phyloP scores from a whole-genome alignment of 2,888 invertebrate genomes.

The Dichetophora obliterata region DNA sequence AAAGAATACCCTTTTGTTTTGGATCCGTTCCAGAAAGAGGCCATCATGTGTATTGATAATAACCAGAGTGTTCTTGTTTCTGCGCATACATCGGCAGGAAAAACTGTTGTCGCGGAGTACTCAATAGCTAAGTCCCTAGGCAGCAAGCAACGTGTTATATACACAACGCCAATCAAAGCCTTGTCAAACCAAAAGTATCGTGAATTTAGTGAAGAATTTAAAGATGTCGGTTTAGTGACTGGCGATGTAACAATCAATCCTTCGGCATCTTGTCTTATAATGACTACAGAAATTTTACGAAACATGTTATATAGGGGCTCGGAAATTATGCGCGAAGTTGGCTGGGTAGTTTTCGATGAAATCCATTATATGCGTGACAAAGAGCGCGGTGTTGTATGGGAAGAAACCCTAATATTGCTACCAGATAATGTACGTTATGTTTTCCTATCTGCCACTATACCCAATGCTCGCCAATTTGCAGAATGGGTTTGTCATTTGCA shows the following conservation, averaged over 20 bases:
- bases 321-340: slow-evolving; percentile 98
- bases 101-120: slow-evolving; percentile 98
- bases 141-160: slow-evolving; percentile 97
- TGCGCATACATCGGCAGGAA: slow-evolving; percentile 99
- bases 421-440: slow-evolving; percentile 99
- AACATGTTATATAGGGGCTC: slow-evolving; percentile 99
- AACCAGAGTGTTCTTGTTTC: slow-evolving; percentile 98
- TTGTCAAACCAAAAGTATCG: slow-evolving; percentile 99
- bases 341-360: slow-evolving; percentile 99
- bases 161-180: slow-evolving; percentile 99
- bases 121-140: slow-evolving; percentile 95
- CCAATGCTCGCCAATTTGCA: slow-evolving; percentile 96
- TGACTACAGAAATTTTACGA: slow-evolving; percentile 99
- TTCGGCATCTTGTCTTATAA: slow-evolving; percentile 96
- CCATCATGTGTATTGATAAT: slow-evolving; percentile 96
- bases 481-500: slow-evolving; percentile 96
- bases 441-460: slow-evolving; percentile 98
- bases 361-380: slow-evolving; percentile 99
- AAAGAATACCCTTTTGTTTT: slow-evolving; percentile 94
- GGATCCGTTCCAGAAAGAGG: slow-evolving; percentile 98
- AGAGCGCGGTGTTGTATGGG: slow-evolving; percentile 98
- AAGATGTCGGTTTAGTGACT: slow-evolving; percentile 97
- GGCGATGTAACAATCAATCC: slow-evolving; percentile 99
- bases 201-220: slow-evolving; percentile 96
- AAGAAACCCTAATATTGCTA: slow-evolving; percentile 94